Evolutionary conservation across 2,888 invertebrate species (phyloP).

Genomic region (Omphaloscelis lunosa): DNA sequence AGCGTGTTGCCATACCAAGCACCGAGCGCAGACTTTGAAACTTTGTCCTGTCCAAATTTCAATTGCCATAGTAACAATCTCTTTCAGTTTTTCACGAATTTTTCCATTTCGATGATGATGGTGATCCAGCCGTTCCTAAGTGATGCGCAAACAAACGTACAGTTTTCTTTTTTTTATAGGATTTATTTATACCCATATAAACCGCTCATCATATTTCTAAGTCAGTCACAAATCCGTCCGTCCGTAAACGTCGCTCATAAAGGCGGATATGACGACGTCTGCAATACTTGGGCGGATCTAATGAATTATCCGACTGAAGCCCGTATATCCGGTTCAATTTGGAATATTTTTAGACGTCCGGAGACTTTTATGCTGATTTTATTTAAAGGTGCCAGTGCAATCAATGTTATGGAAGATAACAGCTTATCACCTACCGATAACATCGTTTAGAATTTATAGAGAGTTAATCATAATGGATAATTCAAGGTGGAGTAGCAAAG

Average conservation of each 20-base stretch:
- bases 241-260: conserved; percentile 45
- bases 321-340: conserved; percentile 25
- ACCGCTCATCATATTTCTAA: conserved; percentile 1
- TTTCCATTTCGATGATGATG: no score
- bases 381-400: background rate
- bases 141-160: background rate
- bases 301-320: conserved; percentile 46
- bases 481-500: background rate
- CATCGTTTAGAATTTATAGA: background rate
- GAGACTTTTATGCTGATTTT: background rate
- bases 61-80: no score
- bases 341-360: conserved; percentile 18
- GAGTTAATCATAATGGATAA: background rate
- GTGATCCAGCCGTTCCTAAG: no score
- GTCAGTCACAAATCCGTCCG: conserved; percentile 24
- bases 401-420: background rate
- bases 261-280: conserved; percentile 46
- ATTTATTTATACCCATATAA: background rate
- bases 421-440: background rate
- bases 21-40: no score
- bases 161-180: background rate
- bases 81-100: no score
- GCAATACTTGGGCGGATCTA: conserved; percentile 52
- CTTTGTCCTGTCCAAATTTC: no score
- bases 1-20: no score